Evolutionary conservation across 64 coral and sea anemone species (phyloP), one percentile per base, ranked within the genome.

Genomic region (Trachythela sp.): DNA sequence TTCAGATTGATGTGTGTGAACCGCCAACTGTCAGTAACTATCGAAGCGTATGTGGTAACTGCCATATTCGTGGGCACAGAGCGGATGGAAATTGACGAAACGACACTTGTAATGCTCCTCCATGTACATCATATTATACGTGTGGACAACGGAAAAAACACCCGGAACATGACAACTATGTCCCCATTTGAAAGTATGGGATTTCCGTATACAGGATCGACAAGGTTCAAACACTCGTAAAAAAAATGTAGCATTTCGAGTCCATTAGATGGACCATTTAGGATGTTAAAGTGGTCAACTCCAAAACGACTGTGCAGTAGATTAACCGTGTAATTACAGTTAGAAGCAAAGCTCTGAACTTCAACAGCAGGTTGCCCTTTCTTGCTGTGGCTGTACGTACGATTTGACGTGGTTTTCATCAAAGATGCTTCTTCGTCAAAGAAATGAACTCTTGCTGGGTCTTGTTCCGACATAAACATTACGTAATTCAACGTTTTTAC

Each of bases 361-460:
- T 92, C 85, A 54, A 87, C 10, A 36, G 89, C 89, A 45, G 72
- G 85, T 32, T 56, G 22, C 54, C 84, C 89, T 38, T 70, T 85
- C 38, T 91, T 86, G 51, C 89, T 91, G 84, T 85, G 70, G 5
- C 89, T 83, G 86, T 85, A 91, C 56, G 86, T 41, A 59, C 90
- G 70, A 87, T 92, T 92, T 71, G 90, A 87, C 30, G 90, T 91
- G n/a, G 89, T 72, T 86, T 91, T 91, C 58, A 92, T 87, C 13
- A 92, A 84, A 20, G 90, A 92, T 24, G 90, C 49, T 77, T 87
- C 42, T 4, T 45, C 84, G 52, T 91, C 84, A 36, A 92, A 87
- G 67, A 92, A 92, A 52, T 92, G 90, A 50, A 90, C 35, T 85
- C 34, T 85, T 18, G 80, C 42, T 37, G 90, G 85, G 83, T 37